phyloP scores from a whole-genome alignment of 2,888 invertebrate species.

The Parascotia fuliginaria region DNA sequence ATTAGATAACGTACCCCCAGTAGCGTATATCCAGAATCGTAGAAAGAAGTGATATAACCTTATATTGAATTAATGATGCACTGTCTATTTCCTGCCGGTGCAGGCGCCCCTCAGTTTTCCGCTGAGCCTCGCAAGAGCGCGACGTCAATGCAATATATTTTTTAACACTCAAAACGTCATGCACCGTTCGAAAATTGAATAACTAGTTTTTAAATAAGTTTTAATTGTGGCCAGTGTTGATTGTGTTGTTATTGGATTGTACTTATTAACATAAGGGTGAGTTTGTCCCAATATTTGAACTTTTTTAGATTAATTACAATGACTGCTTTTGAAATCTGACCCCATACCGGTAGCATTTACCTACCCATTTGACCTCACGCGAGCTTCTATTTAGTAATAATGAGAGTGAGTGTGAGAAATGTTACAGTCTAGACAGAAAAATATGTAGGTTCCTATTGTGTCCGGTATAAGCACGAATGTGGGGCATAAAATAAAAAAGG shows the following conservation, averaged over 20 bases:
- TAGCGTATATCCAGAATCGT: slow-evolving; percentile 24
- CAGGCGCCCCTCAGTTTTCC: slow-evolving; percentile 56
- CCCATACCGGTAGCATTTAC: too few relatives aligned
- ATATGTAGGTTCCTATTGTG: too few relatives aligned
- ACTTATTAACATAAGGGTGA: slow-evolving; percentile 7
- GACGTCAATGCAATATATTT: slow-evolving; percentile 61
- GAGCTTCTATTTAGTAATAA: too few relatives aligned
- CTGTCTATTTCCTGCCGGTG: slow-evolving; percentile 39
- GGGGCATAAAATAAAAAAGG: too few relatives aligned
- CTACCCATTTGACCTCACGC: too few relatives aligned
- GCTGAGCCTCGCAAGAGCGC: slow-evolving; percentile 62
- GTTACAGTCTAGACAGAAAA: too few relatives aligned
- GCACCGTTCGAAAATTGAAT: slow-evolving; percentile 21
- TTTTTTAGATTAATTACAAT: too few relatives aligned
- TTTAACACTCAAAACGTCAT: slow-evolving; percentile 40
- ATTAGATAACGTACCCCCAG: background rate
- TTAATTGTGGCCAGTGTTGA: slow-evolving; percentile 13
- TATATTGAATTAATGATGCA: slow-evolving; percentile 24
- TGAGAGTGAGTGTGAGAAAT: too few relatives aligned
- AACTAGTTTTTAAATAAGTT: slow-evolving; percentile 21
- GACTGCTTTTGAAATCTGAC: too few relatives aligned
- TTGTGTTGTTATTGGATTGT: slow-evolving; percentile 11
- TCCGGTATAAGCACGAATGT: too few relatives aligned
- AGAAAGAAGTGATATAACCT: slow-evolving; percentile 38
- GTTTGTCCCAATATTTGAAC: too few relatives aligned